Percentiles rank a stretch among this genome's conserved stretches.
Evolutionary conservation across 30 jellyfish, hydroid and myxozoan species (phyloP).

Genomic region (Clytia hemisphaerica): DNA sequence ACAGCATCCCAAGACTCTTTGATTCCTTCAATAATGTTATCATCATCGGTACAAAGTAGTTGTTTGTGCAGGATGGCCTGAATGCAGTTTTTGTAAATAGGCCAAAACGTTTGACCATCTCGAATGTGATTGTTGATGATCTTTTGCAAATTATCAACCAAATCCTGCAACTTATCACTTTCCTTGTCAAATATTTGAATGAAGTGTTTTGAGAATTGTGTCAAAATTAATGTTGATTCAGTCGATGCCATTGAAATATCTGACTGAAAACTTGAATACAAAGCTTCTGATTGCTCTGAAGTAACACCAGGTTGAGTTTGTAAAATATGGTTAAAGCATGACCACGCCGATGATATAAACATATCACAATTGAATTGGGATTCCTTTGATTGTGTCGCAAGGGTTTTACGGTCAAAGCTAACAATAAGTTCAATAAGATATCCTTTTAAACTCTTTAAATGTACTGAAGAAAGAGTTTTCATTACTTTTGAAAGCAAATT

Average conservation of each 20-base stretch:
- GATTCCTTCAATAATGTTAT: constrained; percentile 7
- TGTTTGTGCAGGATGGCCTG: constrained; percentile 35
- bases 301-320: too few relatives aligned
- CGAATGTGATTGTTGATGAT: constrained; percentile 40
- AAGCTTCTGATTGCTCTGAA: too few relatives aligned
- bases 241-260: not conserved
- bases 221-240: not conserved
- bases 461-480: too few relatives aligned
- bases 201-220: constrained; percentile 4
- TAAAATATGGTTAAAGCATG: too few relatives aligned
- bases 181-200: not conserved
- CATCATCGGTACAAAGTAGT: constrained; percentile 10
- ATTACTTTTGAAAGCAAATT: too few relatives aligned
- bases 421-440: too few relatives aligned
- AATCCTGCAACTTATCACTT: not conserved
- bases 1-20: constrained; percentile 39
- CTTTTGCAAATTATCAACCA: constrained; percentile 13
- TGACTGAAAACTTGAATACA: too few relatives aligned
- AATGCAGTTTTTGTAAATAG: constrained; percentile 34
- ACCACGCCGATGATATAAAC: too few relatives aligned
- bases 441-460: too few relatives aligned
- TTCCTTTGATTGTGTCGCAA: too few relatives aligned
- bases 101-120: constrained; percentile 61
- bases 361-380: too few relatives aligned
- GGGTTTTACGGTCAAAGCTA: too few relatives aligned